These are phyloP conservation scores for Menidia menidia DNA, from an alignment of 2,797 vertebrate genomes.

Conservation along the genomic window DNA sequence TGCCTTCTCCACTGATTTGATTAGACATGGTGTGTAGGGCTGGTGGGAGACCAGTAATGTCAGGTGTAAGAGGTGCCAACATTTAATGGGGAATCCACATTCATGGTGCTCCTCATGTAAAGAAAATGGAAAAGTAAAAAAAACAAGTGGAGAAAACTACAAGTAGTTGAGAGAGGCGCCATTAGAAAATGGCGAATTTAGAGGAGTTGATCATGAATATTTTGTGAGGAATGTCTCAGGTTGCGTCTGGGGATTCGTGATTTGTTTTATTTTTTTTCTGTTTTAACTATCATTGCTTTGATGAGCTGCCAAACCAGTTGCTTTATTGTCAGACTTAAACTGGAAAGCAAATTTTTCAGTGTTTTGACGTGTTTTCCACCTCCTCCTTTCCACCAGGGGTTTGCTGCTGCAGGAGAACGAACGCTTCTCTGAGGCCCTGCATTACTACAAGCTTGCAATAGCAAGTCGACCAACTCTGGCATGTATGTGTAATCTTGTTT, in stretches of 20 bases:
- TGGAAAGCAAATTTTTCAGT: neutral
- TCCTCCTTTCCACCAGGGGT: constrained; percentile 81
- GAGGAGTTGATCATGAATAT: constrained; percentile 10
- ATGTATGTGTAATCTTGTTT: constrained; percentile 86
- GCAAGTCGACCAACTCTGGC: constrained; percentile 97
- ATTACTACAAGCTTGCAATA: constrained; percentile 97
- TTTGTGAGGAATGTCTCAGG: neutral
- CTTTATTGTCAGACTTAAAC: constrained; percentile 9
- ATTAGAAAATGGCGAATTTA: constrained; percentile 42
- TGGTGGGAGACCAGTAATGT: constrained; percentile 29
- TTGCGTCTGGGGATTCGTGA: neutral
- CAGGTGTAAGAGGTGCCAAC: constrained; percentile 53
- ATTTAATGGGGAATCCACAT: constrained; percentile 28
- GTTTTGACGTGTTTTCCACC: constrained; percentile 11
- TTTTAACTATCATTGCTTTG: constrained; percentile 18
- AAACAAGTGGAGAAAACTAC: constrained; percentile 28
- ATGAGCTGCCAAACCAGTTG: constrained; percentile 14
- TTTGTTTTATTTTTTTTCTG: constrained; percentile 21
- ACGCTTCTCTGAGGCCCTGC: constrained; percentile 92
- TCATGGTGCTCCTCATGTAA: constrained; percentile 38
- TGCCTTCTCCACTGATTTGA: constrained; percentile 64
- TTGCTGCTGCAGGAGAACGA: constrained; percentile 95
- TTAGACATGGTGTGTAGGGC: constrained; percentile 56
- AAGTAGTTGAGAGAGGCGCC: constrained; percentile 32
- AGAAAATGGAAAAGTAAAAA: constrained; percentile 46